Percentiles rank a stretch among this genome's conserved stretches.
These are phyloP conservation scores for Chiroxiphia lanceolata DNA, from an alignment of 2,797 vertebrate genomes.

Conservation along the genomic window DNA sequence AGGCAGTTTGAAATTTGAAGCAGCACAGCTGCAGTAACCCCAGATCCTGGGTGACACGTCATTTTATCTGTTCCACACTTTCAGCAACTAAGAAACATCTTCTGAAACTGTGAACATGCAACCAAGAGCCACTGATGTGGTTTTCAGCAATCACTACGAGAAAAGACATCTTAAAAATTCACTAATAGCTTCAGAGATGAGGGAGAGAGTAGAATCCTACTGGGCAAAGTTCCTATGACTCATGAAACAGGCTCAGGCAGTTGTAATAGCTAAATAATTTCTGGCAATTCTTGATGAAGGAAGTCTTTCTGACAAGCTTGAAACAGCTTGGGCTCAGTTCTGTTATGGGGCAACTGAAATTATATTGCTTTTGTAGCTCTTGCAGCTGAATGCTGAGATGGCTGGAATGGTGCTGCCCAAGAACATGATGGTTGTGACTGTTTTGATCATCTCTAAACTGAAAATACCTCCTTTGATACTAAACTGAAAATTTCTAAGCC, in stretches of 20 bases:
- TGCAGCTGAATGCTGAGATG: not conserved
- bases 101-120: not conserved
- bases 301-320: not conserved
- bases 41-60: not conserved
- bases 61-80: not conserved
- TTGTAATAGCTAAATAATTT: not conserved
- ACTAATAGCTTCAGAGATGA: not conserved
- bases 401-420: not conserved
- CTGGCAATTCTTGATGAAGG: not conserved
- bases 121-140: not conserved
- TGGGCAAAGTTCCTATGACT: not conserved
- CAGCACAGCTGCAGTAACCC: not conserved
- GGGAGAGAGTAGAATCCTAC: not conserved
- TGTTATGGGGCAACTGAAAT: not conserved
- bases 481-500: not conserved
- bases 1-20: not conserved
- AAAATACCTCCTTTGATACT: not conserved
- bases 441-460: not conserved
- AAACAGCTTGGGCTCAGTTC: not conserved
- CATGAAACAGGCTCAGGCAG: not conserved
- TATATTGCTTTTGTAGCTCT: not conserved
- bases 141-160: not conserved
- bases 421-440: not conserved
- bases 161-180: not conserved
- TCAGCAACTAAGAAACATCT: not conserved